A percentile compares a stretch with the other conserved stretches of the same genome.
Evolutionary conservation across 92 coral and sea anemone species (phyloP).

Genomic region (Meandrina meandrites): DNA sequence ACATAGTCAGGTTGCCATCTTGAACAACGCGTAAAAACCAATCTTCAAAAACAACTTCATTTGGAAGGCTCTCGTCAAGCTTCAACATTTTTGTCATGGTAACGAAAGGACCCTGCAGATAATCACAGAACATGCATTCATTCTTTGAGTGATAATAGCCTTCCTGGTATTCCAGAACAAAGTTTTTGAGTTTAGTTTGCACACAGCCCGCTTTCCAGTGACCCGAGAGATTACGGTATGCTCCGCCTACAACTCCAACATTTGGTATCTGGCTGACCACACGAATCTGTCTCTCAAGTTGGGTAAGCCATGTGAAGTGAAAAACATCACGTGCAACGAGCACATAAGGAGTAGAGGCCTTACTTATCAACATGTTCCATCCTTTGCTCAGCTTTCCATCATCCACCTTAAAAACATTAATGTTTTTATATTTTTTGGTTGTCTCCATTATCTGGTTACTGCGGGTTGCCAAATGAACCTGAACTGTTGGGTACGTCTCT

Average conservation of each 20-base stretch:
- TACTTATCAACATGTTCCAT: slow-evolving; percentile 40
- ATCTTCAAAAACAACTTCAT: neutral
- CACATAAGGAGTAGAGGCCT: slow-evolving; percentile 30
- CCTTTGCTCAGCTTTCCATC: slow-evolving; percentile 15
- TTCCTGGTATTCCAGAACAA: neutral
- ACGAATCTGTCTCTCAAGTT: neutral
- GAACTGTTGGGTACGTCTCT: slow-evolving; percentile 38
- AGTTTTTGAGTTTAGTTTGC: neutral
- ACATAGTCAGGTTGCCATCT: neutral
- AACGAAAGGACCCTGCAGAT: slow-evolving; percentile 4
- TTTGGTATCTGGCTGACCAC: neutral
- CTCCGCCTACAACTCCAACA: neutral
- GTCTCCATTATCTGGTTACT: neutral
- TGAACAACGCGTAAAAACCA: neutral
- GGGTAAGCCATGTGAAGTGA: slow-evolving; percentile 55
- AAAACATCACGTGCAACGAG: slow-evolving; percentile 53
- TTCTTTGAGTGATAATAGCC: neutral
- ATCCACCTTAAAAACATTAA: slow-evolving; percentile 22
- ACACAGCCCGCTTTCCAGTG: neutral
- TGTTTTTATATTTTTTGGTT: slow-evolving; percentile 8
- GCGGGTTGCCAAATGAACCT: slow-evolving; percentile 33
- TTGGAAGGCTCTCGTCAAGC: neutral
- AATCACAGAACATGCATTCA: neutral
- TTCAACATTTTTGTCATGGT: neutral
- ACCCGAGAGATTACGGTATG: neutral